Conservation (phyloP, 2,113 vertebrate genomes). For the Phasianus colchicus region DNA sequence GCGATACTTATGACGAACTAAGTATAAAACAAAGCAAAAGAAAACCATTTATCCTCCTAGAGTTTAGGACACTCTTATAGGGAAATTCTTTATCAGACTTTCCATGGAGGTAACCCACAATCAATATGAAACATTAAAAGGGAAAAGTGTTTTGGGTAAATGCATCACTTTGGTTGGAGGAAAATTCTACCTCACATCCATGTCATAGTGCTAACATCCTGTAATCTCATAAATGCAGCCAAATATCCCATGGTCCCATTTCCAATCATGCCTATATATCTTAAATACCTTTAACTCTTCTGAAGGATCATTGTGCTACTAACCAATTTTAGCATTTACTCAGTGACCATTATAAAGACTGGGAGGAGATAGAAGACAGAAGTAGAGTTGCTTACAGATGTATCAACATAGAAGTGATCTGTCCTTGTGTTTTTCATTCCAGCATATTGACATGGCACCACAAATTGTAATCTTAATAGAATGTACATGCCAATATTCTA, state of each 20-base stretch:
- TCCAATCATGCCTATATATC: neutral
- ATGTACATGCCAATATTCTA: neutral
- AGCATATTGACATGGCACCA: accelerated
- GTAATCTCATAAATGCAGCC: neutral
- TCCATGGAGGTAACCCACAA: neutral
- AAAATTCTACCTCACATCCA: neutral
- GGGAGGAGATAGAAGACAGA: neutral
- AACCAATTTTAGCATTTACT: neutral
- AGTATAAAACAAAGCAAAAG: neutral
- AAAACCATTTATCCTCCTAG: neutral
- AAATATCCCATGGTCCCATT: neutral
- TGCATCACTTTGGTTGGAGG: neutral
- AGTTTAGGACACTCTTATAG: neutral
- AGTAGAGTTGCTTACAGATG: neutral
- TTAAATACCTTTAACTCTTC: neutral
- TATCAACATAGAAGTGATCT: accelerated
- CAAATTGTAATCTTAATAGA: neutral
- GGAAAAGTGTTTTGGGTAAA: neutral
- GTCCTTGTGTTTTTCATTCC: neutral
- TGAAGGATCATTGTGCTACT: neutral
- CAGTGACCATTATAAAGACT: neutral
- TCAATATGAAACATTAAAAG: neutral
- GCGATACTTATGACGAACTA: neutral
- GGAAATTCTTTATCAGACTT: neutral
- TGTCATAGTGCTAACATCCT: accelerated